These are phyloP conservation scores for Hemaris fuciformis DNA, from an alignment of 2,888 invertebrate species.

Conservation along the genomic window DNA sequence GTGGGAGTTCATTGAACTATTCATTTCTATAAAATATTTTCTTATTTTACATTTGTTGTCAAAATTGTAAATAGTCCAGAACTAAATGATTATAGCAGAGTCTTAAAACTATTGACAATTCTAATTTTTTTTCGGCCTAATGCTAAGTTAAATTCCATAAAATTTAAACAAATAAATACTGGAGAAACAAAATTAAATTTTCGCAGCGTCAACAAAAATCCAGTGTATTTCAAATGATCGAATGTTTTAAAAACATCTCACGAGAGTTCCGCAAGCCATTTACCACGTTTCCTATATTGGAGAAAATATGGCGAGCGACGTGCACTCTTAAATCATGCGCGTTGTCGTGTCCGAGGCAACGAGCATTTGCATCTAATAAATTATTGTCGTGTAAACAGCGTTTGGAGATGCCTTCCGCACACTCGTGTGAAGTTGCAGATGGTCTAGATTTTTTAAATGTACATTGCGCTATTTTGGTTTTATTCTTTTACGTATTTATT, in stretches of 20 bases:
- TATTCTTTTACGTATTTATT: not conserved
- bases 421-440: not conserved
- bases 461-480: not conserved
- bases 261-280: not conserved
- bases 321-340: conserved; percentile 6
- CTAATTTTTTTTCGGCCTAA: no score
- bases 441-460: not conserved
- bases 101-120: no score
- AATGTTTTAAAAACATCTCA: not conserved
- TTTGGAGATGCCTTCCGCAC: not conserved
- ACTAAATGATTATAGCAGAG: no score
- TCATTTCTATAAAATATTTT: no score
- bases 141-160: no score
- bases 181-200: no score
- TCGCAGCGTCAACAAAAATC: not conserved
- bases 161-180: not conserved
- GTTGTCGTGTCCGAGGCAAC: conserved; percentile 3
- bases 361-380: conserved; percentile 6
- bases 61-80: no score
- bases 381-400: conserved; percentile 3
- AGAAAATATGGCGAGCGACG: not conserved
- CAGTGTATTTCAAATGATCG: not conserved
- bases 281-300: not conserved
- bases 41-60: no score
- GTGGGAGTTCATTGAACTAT: no score